Base-by-base conservation (phyloP, 2,113 vertebrate genomes). In the Agapornis roseicollis region DNA sequence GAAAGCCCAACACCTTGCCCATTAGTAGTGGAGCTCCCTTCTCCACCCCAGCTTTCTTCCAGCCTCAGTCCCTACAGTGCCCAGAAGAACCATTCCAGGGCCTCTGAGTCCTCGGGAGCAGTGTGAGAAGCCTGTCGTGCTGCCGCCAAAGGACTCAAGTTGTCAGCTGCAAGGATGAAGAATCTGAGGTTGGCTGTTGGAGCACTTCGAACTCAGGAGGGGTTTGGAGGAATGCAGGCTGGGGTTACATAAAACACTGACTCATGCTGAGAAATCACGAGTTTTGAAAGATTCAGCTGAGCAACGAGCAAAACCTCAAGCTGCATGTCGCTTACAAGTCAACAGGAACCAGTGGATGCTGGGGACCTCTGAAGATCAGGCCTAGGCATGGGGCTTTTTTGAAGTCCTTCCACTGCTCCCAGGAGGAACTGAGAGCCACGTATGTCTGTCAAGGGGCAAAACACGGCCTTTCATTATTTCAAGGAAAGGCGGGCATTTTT, bases 231-330 rank as follows among this genome's bases (percentile, higher is more conserved):
- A 92, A 85, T 76, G 81, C 63, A 73, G 44, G 71, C 94, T 94
- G 81, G 74, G 88, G 37, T 96, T 96, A 92, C 74, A 91, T 89
- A 97, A 96, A 96, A 89, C 83, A 84, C 74, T 94, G 95, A 95
- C 93, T 96, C 94, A 96, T 24, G 68, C 90, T 85, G 78, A 94
- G 69, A 81, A 86, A 93, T 94, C 86, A 94, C 20, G 58, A 91
- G 91, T 91, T 92, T 87, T 85, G 66, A 70, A 89, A 82, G 71
- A 60, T 89, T 82, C 91, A 82, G 79, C 84, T 50, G 74, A 76
- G 58, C 74, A 81, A 89, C 1, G 1, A 81, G 58, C 56, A 27
- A 92, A 94, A 89, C 56, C 70, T 85, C 91, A 86, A 90, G 89
- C 89, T 96, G 78, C 44, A 69, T 16, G 4, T 72, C 2, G 9